Conservation (phyloP, 2,797 vertebrate species). For the Malurus splendens region DNA sequence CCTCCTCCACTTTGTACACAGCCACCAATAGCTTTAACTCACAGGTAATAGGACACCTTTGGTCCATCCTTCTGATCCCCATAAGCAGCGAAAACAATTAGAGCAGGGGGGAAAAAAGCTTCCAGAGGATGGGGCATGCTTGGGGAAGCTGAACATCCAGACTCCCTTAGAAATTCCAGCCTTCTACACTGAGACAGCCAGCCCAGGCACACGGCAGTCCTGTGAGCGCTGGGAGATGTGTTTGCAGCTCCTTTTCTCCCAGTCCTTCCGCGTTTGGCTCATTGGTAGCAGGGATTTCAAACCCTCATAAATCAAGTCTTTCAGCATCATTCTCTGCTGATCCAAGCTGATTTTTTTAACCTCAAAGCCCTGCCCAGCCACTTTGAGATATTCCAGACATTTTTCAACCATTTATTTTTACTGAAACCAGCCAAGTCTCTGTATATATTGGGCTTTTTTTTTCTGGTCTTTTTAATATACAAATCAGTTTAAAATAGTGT, state of each 20-base stretch:
- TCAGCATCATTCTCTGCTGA: constrained; percentile 46
- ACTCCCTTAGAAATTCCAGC: neutral
- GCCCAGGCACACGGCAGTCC: neutral
- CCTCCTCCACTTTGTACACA: neutral
- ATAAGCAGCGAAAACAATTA: neutral
- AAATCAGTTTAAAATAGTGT: constrained; percentile 57
- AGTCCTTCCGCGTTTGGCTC: constrained; percentile 3
- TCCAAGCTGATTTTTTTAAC: constrained; percentile 42
- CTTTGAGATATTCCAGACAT: constrained; percentile 57
- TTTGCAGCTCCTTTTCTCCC: neutral
- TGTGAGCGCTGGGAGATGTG: neutral
- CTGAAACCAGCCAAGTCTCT: constrained; percentile 52
- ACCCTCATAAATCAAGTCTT: constrained; percentile 28
- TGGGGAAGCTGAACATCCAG: neutral
- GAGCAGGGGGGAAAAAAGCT: neutral
- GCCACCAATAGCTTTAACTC: neutral
- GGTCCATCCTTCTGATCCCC: neutral
- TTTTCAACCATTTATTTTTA: constrained; percentile 60
- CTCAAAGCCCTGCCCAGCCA: neutral
- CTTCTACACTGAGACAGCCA: neutral
- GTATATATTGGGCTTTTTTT: constrained; percentile 16
- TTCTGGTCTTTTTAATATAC: constrained; percentile 27
- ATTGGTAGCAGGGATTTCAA: constrained; percentile 15
- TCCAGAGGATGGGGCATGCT: neutral
- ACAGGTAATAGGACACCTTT: neutral